A percentile compares a stretch with the other conserved stretches of the same genome.
phyloP scores from a whole-genome alignment of 2,888 invertebrate genomes.

The Chaetogeoica ovagalla region DNA sequence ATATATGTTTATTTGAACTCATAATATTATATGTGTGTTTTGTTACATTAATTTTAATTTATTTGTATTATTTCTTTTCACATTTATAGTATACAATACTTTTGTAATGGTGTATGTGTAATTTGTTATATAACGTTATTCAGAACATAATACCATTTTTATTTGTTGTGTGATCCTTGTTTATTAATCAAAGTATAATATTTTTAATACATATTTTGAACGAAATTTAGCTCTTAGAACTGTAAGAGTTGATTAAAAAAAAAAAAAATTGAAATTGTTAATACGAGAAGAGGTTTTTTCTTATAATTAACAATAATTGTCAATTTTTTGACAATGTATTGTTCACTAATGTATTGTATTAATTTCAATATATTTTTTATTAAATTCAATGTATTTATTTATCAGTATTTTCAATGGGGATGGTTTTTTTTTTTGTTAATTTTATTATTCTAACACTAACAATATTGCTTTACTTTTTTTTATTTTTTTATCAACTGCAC shows the following conservation, averaged over 20 bases:
- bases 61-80: no score
- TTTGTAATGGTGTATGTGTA: no score
- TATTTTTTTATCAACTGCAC: conserved; percentile 48
- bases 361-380: background rate
- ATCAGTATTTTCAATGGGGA: conserved; percentile 5
- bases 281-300: background rate
- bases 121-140: no score
- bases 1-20: no score
- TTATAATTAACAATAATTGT: conserved; percentile 4
- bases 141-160: background rate
- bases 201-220: conserved; percentile 13
- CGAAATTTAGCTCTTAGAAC: background rate
- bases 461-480: conserved; percentile 37
- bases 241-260: conserved; percentile 3
- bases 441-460: conserved; percentile 42
- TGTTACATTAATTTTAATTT: no score
- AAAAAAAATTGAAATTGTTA: conserved; percentile 1
- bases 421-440: background rate
- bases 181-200: background rate
- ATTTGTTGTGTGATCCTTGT: background rate
- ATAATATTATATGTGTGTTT: no score
- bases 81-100: no score
- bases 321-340: background rate
- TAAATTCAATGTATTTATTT: no score
- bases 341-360: background rate